Evolutionary conservation across 2,888 invertebrate species (phyloP).

Genomic region (Orthosia gothica): DNA sequence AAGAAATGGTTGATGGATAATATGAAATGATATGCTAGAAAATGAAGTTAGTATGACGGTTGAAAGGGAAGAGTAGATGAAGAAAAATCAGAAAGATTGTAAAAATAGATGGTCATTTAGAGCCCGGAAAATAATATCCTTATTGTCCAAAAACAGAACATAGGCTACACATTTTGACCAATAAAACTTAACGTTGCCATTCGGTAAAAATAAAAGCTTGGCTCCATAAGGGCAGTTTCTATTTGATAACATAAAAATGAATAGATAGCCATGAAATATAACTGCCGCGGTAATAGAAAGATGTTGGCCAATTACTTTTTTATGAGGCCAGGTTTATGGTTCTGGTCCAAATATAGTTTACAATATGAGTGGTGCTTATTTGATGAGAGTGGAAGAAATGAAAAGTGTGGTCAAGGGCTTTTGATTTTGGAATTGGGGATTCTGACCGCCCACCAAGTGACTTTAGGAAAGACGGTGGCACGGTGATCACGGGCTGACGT

Average conservation of each 20-base stretch:
- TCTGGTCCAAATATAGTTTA: conserved; percentile 47
- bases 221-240: conserved; percentile 36
- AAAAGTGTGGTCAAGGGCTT: background rate
- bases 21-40: too few species aligned
- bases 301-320: conserved; percentile 61
- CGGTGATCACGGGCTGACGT: too few species aligned
- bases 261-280: conserved; percentile 61
- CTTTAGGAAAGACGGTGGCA: too few species aligned
- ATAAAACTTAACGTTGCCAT: conserved; percentile 44
- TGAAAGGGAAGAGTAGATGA: too few species aligned
- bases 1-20: too few species aligned
- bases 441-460: too few species aligned
- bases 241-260: conserved; percentile 59
- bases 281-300: conserved; percentile 53
- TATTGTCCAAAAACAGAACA: conserved; percentile 19
- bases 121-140: conserved; percentile 8
- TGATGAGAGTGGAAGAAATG: conserved; percentile 22
- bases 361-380: conserved; percentile 32
- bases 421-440: too few species aligned
- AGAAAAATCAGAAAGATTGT: too few species aligned
- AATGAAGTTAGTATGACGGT: too few species aligned
- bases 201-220: conserved; percentile 42
- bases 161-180: conserved; percentile 21
- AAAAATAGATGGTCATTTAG: background rate
- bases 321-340: conserved; percentile 49